A percentile compares a stretch with the other conserved stretches of the same genome.
These are phyloP conservation scores for Rhagophthalmus giganteus DNA, from an alignment of 2,888 invertebrate genomes.

Conservation along the genomic window DNA sequence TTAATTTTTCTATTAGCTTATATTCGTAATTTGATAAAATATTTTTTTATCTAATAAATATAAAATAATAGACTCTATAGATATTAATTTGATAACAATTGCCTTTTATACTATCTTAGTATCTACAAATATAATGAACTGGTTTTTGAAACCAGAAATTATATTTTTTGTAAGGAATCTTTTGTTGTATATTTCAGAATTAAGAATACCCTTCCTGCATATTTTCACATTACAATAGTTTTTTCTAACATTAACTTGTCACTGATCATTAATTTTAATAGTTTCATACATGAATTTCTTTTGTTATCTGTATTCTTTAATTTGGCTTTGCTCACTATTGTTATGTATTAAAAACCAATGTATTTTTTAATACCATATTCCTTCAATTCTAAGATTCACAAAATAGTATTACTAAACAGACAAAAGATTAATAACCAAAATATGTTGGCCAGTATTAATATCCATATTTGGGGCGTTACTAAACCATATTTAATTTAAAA, in stretches of 20 bases:
- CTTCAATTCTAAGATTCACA: too few species aligned
- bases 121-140: conserved; percentile 40
- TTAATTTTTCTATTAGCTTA: too few species aligned
- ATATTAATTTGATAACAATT: neutral
- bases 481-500: too few species aligned
- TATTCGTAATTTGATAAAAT: conserved; percentile 5
- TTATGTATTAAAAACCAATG: too few species aligned
- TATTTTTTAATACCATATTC: too few species aligned
- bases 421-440: too few species aligned
- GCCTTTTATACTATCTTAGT: conserved; percentile 9
- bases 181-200: conserved; percentile 29
- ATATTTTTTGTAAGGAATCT: conserved; percentile 39
- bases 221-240: conserved; percentile 3
- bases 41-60: conserved; percentile 5
- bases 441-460: too few species aligned
- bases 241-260: too few species aligned
- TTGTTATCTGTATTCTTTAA: neutral
- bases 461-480: too few species aligned
- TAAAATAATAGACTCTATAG: neutral
- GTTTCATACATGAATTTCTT: neutral
- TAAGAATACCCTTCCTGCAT: conserved; percentile 14
- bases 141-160: conserved; percentile 41
- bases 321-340: neutral
- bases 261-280: neutral
- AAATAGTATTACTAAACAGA: too few species aligned